Conservation (phyloP, 2,113 vertebrate genomes). For the Brienomyrus longianalis region DNA sequence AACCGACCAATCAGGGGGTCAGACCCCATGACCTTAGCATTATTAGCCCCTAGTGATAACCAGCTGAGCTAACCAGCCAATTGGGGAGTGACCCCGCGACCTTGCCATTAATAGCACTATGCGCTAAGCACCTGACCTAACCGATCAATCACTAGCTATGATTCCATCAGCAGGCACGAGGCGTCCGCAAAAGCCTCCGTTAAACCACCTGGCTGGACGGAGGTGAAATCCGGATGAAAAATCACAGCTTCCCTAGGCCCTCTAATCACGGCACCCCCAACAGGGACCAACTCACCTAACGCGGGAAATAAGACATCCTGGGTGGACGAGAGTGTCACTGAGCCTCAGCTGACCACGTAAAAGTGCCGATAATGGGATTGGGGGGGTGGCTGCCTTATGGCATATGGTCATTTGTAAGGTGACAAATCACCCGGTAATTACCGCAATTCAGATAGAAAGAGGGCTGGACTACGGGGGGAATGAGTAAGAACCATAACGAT, state of each 20-base stretch:
- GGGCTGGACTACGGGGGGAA: neutral
- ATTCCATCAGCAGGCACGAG: neutral
- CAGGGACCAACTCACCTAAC: neutral
- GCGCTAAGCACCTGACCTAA: neutral
- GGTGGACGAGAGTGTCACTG: neutral
- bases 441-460: neutral
- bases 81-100: neutral
- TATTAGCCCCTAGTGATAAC: neutral
- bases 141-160: neutral
- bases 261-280: neutral
- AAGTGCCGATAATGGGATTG: neutral
- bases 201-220: neutral
- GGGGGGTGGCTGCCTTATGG: neutral
- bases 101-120: neutral
- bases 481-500: neutral
- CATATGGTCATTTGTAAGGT: neutral
- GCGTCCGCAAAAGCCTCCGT: neutral
- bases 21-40: conserved; percentile 36
- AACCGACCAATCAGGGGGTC: conserved; percentile 19
- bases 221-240: neutral
- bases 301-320: neutral
- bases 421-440: conserved; percentile 6
- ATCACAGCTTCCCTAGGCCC: neutral
- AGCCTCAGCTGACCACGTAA: neutral
- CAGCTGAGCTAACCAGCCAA: neutral